Conservation (phyloP, 35 echinoderm and acorn worm genomes). For the Heliocidaris erythrogramma region DNA sequence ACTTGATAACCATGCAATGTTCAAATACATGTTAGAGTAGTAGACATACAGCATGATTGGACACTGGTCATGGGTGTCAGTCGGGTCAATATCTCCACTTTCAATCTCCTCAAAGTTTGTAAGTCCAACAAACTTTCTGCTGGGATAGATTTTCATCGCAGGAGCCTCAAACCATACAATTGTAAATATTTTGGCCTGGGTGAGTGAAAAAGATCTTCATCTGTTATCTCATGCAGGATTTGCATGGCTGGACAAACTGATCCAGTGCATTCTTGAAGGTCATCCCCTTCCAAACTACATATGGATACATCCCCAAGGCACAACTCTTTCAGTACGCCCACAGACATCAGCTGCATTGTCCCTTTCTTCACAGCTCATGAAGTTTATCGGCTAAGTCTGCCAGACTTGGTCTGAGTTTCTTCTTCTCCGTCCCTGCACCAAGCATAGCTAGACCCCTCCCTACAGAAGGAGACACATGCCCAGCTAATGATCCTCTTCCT, state of each 20-base stretch:
- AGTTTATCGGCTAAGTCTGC: neutral
- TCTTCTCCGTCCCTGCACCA: neutral
- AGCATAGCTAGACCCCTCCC: neutral
- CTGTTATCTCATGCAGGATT: neutral
- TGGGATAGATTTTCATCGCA: neutral
- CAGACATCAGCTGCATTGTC: neutral
- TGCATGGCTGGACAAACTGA: neutral
- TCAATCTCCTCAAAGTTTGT: neutral
- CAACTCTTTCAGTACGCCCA: neutral
- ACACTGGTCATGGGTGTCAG: neutral
- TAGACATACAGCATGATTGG: neutral
- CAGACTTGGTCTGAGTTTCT: conserved; percentile 6
- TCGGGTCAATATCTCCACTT: neutral
- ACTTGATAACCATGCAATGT: neutral
- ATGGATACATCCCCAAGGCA: neutral
- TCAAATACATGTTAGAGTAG: neutral
- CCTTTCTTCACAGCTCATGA: neutral
- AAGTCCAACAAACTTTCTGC: neutral
- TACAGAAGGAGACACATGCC: neutral
- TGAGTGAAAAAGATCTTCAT: neutral
- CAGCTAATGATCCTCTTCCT: neutral
- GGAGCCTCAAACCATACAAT: neutral
- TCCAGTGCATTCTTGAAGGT: neutral
- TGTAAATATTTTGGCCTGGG: neutral
- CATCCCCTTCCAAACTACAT: neutral